Base-by-base conservation (phyloP, 2,797 vertebrate species). In the Sebastes cheni region DNA sequence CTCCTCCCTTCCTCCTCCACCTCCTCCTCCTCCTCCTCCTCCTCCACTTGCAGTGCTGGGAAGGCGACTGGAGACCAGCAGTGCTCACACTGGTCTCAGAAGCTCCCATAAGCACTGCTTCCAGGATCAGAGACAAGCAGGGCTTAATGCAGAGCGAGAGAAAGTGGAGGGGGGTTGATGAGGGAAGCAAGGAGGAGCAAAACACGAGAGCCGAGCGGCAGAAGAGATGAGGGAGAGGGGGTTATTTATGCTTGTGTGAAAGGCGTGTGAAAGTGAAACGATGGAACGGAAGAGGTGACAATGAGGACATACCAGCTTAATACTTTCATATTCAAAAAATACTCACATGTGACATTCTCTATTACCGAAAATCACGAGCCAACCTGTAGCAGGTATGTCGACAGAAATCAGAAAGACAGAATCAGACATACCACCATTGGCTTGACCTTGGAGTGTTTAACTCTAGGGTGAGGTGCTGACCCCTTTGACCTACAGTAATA, bases 201-300 rank as follows among this genome's bases (percentile, higher is more conserved):
- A 95, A 90, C 94, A 93, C 93, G 67, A 77, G 90, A 91, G 93
- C 89, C 91, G 91, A 92, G 90, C 93, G 91, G 77, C 39, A 91
- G 84, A 80, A 86, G 82, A 88, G 77, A 90, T 81, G 83, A 77
- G 75, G 34, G 72, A 16, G 75, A 29, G 84, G 77, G 52, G 14
- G 79, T 22, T 22, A 66, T 84, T 67, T 83, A 39, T 74, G 72
- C 54, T 73, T n/a, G 60, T 62, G 69, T 67, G 72, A 81, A 69
- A 60, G 3, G 50, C 69, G 67, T 77, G 80, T 82, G 83, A 86
- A 82, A 86, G 74, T 75, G 72, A 87, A 83, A 69, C 70, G 36
- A 90, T 75, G 79, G 76, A 86, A 75, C 30, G 22, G 68, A 42
- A 84, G 71, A 82, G 39, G 84, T 56, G 75, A 64, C 7, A 75